Base-by-base conservation (phyloP, 2,113 vertebrate species). In the Phrynosoma platyrhinos region DNA sequence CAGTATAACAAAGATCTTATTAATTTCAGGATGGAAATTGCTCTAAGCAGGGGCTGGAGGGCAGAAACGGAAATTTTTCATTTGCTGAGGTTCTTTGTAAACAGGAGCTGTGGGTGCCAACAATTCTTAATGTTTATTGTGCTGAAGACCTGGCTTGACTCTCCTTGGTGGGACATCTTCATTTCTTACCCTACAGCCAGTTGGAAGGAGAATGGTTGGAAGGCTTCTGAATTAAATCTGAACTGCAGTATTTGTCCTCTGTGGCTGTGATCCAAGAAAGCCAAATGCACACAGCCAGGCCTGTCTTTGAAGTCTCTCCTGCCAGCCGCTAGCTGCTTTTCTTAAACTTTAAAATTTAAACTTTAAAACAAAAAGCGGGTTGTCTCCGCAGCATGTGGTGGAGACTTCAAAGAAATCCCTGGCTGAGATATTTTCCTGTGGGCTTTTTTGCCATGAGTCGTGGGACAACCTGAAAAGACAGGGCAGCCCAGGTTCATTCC, bases 251-350 rank as follows among this genome's bases (percentile, higher is more conserved):
- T 32, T 72, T 23, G 82, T 52, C 68, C 47, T 84, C 47, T 10
- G 47, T 53, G 77, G n/a, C 85, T 30, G 9, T 6, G 16, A 58
- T 74, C 85, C 77, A 32, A 36, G 66, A 30, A 80, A 55, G 66
- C n/a, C 16, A 3, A n/a, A 4, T 30, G 32, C 36, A 18, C n/a
- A 27, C 47, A n/a, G 52, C 14, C 25, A 13, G 30, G n/a, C 2
- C 53, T 47, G 42, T 27, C 52, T 87, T 74, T 87, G 78, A 81
- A 87, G 66, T 36, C 21, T 30, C 16, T 32, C 82, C 82, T 72
- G 27, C 42, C 42, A 71, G 82, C 66, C 18, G 23, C 27, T n/a
- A 42, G 40, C 76, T 27, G n/a, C 30, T 62, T 78, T 52, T 86
- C 68, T 55, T 69, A 30, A 78, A 16, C 40, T 68, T 36, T 40